Base-by-base conservation (phyloP, 2,797 vertebrate genomes). In the Vespertilio murinus region DNA sequence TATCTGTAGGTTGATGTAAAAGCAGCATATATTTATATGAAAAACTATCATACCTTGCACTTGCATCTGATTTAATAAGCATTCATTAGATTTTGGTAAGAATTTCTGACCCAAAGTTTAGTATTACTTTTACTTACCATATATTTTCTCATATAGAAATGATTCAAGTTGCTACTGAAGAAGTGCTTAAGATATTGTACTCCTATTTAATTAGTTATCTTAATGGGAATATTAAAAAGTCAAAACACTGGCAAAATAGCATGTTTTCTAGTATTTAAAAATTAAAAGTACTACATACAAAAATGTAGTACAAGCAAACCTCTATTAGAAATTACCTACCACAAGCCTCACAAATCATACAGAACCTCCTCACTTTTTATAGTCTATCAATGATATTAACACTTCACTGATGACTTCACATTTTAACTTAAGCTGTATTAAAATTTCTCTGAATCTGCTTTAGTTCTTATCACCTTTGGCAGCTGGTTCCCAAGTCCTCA, bases 361-460 rank as follows among this genome's bases (percentile, higher is more conserved):
- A 70, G 38, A 88, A 64, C 11, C 3, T 30, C 2, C 4, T 1
- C 81, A 95, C 25, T 90, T 90, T 82, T 74, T 45, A 90, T 77
- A 88, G 35, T 6, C 47, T 94, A 79, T 59, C n/a, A 11, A 5
- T 88, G 75, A 93, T 0, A 6, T 61, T 23, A 42, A 47, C 23
- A 67, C 17, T 69, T 54, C 11, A 28, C 40, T 88, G 94, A 91
- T 90, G 18, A 85, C 8, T 96, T 96, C 90, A 96, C 94, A 94
- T 54, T 86, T 96, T 94, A 97, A 97, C 96, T 96, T 96, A 97
- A 88, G 87, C 16, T 47, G 30, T 93, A 85, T 96, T 96, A 92
- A 97, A 95, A 95, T 96, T 96, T 96, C 83, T 74, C 3, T 7
- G 64, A 92, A 45, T 94, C 83, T 96, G 90, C 83, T 94, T 95